These are phyloP conservation scores for Lagenorhynchus albirostris DNA, from an alignment of 2,113 vertebrate genomes.

Conservation along the genomic window DNA sequence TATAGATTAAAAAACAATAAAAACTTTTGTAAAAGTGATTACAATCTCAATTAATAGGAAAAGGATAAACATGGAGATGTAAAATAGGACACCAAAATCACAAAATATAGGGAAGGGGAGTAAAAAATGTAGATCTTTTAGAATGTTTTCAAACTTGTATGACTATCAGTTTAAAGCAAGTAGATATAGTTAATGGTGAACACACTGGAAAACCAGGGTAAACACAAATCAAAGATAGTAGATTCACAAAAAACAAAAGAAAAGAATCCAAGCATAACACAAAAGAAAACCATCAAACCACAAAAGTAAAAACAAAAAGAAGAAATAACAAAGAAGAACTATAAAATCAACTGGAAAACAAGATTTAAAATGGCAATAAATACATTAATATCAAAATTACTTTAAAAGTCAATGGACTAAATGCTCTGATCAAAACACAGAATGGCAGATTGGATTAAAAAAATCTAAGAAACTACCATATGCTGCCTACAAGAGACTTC, in stretches of 20 bases:
- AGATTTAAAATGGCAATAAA: too few species aligned
- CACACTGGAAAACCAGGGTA: not conserved
- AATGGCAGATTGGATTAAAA: not conserved
- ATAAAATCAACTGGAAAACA: too few species aligned
- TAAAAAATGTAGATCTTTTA: not conserved
- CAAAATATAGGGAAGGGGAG: not conserved
- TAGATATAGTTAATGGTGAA: not conserved
- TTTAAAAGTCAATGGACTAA: not conserved
- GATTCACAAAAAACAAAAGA: not conserved
- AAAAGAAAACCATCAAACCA: not conserved
- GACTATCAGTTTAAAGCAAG: not conserved
- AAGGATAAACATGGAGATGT: not conserved
- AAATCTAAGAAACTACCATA: not conserved
- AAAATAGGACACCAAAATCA: not conserved
- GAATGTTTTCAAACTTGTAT: not conserved
- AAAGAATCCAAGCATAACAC: not conserved
- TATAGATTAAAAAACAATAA: not conserved
- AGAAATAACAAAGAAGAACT: too few species aligned
- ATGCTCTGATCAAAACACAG: not conserved
- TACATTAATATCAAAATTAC: too few species aligned
- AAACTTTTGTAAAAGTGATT: not conserved
- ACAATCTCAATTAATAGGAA: not conserved
- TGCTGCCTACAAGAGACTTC: not conserved
- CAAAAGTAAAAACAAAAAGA: not conserved
- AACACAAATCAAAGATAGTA: not conserved